Conservation (phyloP, 2,797 vertebrate genomes). For the Mus spretus region DNA sequence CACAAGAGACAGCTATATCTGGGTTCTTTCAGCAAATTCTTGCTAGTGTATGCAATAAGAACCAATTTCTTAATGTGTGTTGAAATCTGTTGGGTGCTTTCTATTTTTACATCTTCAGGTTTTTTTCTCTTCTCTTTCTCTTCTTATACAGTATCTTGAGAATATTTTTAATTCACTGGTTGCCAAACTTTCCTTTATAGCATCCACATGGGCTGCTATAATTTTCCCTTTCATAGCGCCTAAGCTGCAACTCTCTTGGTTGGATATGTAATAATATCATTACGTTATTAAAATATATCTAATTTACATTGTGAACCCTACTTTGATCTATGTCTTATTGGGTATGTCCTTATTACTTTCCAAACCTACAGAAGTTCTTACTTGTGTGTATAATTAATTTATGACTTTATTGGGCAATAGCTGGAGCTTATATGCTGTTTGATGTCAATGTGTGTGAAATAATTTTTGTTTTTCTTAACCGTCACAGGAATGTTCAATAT, state of each 20-base stretch:
- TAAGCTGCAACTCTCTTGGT: neutral
- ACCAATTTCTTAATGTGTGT: neutral
- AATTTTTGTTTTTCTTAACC: conserved; percentile 39
- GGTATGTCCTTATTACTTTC: neutral
- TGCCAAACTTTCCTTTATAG: neutral
- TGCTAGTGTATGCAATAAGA: neutral
- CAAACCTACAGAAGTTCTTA: neutral
- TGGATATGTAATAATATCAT: conserved; percentile 15
- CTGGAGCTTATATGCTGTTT: neutral
- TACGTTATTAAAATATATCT: conserved; percentile 49
- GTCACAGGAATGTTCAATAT: neutral
- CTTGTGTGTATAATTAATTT: conserved; percentile 25
- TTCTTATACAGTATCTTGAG: neutral
- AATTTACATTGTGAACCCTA: conserved; percentile 4
- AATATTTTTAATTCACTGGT: conserved; percentile 3
- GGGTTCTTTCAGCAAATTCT: too few species aligned
- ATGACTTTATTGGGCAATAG: neutral
- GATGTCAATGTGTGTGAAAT: neutral
- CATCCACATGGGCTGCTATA: neutral
- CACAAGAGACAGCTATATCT: too few species aligned
- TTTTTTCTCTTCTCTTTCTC: neutral
- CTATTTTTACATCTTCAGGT: neutral
- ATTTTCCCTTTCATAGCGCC: neutral
- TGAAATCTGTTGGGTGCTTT: neutral
- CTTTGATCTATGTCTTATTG: conserved; percentile 3